Evolutionary conservation across 2,888 invertebrate genomes (phyloP), one percentile per base, ranked within the genome.

Genomic region (Ochlodes sylvanus): DNA sequence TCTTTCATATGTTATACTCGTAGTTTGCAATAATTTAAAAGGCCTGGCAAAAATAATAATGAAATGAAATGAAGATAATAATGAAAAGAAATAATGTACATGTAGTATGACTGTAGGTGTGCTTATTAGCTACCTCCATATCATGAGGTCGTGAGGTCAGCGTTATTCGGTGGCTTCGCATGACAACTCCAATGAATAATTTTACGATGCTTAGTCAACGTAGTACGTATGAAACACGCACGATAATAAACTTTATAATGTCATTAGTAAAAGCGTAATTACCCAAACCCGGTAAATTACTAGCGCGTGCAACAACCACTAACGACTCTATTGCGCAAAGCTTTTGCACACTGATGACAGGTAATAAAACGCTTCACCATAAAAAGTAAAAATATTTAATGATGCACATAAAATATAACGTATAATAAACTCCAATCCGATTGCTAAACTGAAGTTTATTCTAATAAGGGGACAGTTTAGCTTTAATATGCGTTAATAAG

Each of bases 171-270:
- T 44, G 10, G 44, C 15, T 12, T 17, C 0, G 12, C 44, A 56
- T 44, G 54, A 64, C n/a, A 54, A 44, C 63, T 4, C n/a, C n/a
- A 34, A 34, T 63, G 42, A 64, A 64, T 12, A 15, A 21, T 42
- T 15, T 27, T 42, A 42, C 19, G 27, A 27, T 54, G 21, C 41
- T 27, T 21, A 63, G 27, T 19, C 9, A 15, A 27, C 12, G 9
- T 15, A 27, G 17, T n/a, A n/a, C n/a, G n/a, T n/a, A n/a, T n/a
- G n/a, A n/a, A n/a, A 32, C 65, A 58, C 65, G 65, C 65, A 58
- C n/a, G 52, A 57, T 42, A 19, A 41, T 65, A 65, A 52, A 58
- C 41, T 65, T 65, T 65, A 65, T 58, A 52, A 41, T 38, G 58
- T 65, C 58, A 65, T 50, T 56, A 64, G 61, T 50, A n/a, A 50